These are phyloP conservation scores for Triplophysa tibetana DNA, from an alignment of 2,113 vertebrate genomes.

Conservation along the genomic window DNA sequence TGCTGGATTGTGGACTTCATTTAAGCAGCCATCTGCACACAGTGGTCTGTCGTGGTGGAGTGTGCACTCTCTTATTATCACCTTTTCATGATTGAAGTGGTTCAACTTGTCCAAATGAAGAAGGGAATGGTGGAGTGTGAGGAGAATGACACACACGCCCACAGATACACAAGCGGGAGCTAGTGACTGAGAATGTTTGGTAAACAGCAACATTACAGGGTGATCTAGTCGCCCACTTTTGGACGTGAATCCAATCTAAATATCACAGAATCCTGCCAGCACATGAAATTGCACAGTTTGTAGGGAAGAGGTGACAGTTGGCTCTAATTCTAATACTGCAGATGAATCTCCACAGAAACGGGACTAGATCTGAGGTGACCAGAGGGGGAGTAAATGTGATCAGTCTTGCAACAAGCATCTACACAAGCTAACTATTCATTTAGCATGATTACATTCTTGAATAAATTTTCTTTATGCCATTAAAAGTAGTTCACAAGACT, in stretches of 20 bases:
- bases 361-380: background rate
- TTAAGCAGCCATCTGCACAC: constrained; percentile 50
- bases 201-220: background rate
- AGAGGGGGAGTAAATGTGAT: too few relatives aligned
- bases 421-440: constrained; percentile 10
- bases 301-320: constrained; percentile 6
- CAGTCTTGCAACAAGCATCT: background rate
- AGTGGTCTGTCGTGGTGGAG: constrained; percentile 19
- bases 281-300: background rate
- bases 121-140: constrained; percentile 1
- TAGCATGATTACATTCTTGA: background rate
- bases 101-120: constrained; percentile 23
- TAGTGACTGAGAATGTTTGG: constrained; percentile 6
- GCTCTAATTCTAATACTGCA: constrained; percentile 4
- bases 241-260: constrained; percentile 23
- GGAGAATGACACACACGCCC: background rate
- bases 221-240: constrained; percentile 3
- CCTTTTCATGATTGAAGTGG: constrained; percentile 42
- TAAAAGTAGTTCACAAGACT: too few relatives aligned
- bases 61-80: constrained; percentile 30
- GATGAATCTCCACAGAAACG: constrained; percentile 14
- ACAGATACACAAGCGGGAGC: background rate
- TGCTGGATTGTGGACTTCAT: constrained; percentile 51
- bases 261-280: background rate
- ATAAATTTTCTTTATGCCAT: background rate